Evolutionary conservation across 2,888 invertebrate genomes (phyloP), one percentile per base, ranked within the genome.

Genomic region (Clunio marinus): DNA sequence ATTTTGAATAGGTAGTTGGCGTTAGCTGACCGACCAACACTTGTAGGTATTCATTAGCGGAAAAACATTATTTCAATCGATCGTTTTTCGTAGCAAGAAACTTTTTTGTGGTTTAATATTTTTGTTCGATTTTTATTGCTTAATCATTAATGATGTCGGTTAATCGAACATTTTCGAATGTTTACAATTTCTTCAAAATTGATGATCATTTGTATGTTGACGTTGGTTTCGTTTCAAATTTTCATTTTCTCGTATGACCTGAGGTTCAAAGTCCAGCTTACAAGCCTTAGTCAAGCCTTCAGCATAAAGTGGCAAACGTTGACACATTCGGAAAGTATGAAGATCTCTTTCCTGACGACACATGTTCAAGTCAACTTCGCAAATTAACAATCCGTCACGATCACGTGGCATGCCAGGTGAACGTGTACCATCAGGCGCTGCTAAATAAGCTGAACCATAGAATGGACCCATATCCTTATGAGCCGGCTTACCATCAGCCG

Each of bases 281-380:
- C 86, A 76, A 0, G 89, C 94, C 73, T 85, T 86, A n/a, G 83
- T 80, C 2, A 97, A 78, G 63, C 86, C 83, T 69, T 88, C 83
- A 0, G 91, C 93, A 78, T 98, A 99, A 78, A 95, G 78, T 35
- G 93, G 91, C 70, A 98, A 79, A 58, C 98, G 83, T 74, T 92
- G 91, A 0, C 97, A 98, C 95, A 96, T 95, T 77, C 88, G 86
- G 77, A 97, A 96, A 69, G 93, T 89, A 96, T 96, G 98, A 71
- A 85, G 83, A 75, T 99, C 98, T 77, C 89, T 93, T 0, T 91
- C 83, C 82, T 99, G 98, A 41, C 96, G 84, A 75, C 95, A 96
- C 68, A 96, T 80, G 80, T 99, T 99, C 70, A 99, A 82, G 80
- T 99, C 97, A 72, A 97, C 74, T 79, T 97, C 91, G 1, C 87